Evolutionary conservation across 2,888 invertebrate species (phyloP).

Genomic region (Cataglyphis cursor): DNA sequence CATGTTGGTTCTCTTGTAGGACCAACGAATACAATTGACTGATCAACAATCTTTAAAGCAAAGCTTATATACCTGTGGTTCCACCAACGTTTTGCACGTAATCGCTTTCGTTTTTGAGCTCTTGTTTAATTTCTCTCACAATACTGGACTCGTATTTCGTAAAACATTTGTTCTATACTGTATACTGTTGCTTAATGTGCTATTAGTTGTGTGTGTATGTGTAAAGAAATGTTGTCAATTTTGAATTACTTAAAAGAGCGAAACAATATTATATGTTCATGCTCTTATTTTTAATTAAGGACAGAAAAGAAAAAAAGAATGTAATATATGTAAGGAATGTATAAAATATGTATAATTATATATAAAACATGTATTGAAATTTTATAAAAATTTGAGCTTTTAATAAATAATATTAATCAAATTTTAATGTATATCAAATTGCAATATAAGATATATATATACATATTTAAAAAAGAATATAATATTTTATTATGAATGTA

Average conservation of each 20-base stretch:
- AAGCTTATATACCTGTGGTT: slow-evolving; percentile 83
- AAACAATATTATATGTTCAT: neutral
- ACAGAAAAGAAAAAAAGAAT: neutral
- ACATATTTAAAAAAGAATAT: neutral
- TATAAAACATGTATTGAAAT: neutral
- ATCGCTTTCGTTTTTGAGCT: slow-evolving; percentile 83
- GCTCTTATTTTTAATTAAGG: neutral
- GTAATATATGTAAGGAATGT: neutral
- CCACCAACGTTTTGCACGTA: slow-evolving; percentile 79
- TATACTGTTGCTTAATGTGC: slow-evolving; percentile 46
- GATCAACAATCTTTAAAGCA: slow-evolving; percentile 75
- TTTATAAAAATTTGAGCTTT: neutral
- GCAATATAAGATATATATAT: neutral
- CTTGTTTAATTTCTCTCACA: slow-evolving; percentile 69
- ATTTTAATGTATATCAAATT: neutral
- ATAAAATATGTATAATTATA: neutral
- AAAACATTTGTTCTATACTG: slow-evolving; percentile 66
- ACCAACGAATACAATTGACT: slow-evolving; percentile 80
- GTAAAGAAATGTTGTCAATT: slow-evolving; percentile 30
- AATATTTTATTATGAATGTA: neutral
- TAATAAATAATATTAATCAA: slow-evolving; percentile 1
- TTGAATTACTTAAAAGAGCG: slow-evolving; percentile 34
- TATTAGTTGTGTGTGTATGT: neutral
- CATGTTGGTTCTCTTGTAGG: slow-evolving; percentile 76
- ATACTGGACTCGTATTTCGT: slow-evolving; percentile 78